Evolutionary conservation across 2,888 invertebrate genomes (phyloP).

Genomic region (Prosapia bicincta): DNA sequence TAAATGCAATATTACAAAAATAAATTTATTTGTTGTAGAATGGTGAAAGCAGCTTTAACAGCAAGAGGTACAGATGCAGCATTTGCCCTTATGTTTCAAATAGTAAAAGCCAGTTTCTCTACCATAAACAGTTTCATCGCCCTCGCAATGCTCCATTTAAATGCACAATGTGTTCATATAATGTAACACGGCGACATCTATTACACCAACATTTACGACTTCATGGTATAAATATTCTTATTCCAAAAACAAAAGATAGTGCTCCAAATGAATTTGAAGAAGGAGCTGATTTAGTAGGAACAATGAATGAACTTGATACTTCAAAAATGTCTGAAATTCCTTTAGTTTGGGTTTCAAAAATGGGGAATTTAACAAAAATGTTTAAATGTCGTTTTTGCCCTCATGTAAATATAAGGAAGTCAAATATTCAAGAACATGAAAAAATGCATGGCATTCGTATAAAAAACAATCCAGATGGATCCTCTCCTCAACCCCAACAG

Average conservation of each 20-base stretch:
- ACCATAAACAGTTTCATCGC: conserved; percentile 83
- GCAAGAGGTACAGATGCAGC: conserved; percentile 71
- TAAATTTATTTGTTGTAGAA: no score
- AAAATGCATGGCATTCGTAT: conserved; percentile 58
- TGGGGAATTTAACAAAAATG: conserved; percentile 73
- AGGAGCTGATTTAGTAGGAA: conserved; percentile 25
- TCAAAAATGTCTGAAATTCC: conserved; percentile 58
- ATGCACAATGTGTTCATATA: conserved; percentile 78
- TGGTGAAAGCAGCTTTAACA: conserved; percentile 40
- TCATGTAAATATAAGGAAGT: conserved; percentile 74
- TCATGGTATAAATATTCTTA: conserved; percentile 56
- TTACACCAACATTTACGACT: conserved; percentile 81
- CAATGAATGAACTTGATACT: conserved; percentile 35
- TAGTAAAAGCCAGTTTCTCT: conserved; percentile 80
- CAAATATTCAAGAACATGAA: conserved; percentile 80
- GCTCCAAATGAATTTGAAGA: conserved; percentile 7
- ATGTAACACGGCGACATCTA: conserved; percentile 74
- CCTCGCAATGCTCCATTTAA: conserved; percentile 71
- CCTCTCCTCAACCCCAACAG: conserved; percentile 29
- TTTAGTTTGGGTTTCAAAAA: conserved; percentile 71
- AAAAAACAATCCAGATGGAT: conserved; percentile 11
- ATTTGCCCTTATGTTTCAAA: conserved; percentile 83
- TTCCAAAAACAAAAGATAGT: conserved; percentile 36
- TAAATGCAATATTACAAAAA: no score
- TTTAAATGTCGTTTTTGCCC: conserved; percentile 82